Percentiles rank a stretch among this genome's conserved stretches.
Evolutionary conservation across 2,888 invertebrate genomes (phyloP).

Genomic region (Eristalinus sepulchralis): DNA sequence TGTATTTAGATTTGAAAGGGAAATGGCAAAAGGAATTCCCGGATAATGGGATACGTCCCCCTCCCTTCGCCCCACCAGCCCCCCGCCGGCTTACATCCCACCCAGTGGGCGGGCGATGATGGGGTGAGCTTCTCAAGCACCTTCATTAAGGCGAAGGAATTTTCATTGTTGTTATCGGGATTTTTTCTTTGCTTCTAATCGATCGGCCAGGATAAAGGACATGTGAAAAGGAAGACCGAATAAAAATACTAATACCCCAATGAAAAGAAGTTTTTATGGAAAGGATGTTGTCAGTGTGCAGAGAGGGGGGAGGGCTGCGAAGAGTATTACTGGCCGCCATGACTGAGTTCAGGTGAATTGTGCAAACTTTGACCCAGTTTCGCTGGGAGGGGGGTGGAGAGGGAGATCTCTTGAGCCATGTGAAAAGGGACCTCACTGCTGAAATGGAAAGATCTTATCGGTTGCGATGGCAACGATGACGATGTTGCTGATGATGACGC

Average conservation of each 20-base stretch:
- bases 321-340: neutral
- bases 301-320: neutral
- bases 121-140: neutral
- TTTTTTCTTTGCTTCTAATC: constrained; percentile 48
- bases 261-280: constrained; percentile 57
- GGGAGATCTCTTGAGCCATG: constrained; percentile 5
- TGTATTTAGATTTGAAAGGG: constrained; percentile 71
- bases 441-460: constrained; percentile 71
- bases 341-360: constrained; percentile 58
- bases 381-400: constrained; percentile 5
- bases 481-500: constrained; percentile 45
- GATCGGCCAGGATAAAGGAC: constrained; percentile 61
- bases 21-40: constrained; percentile 68
- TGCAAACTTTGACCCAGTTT: constrained; percentile 66
- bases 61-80: neutral
- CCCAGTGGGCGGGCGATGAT: too few species aligned
- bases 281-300: constrained; percentile 14
- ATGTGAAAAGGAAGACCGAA: constrained; percentile 31
- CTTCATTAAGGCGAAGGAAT: constrained; percentile 55
- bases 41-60: constrained; percentile 39
- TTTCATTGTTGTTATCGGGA: constrained; percentile 67
- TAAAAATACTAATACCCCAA: constrained; percentile 55
- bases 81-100: constrained; percentile 15
- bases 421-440: constrained; percentile 59
- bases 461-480: constrained; percentile 57